A percentile compares a stretch with the other conserved stretches of the same genome.
Conservation (phyloP, 2,888 invertebrate genomes). For the Hybos culiciformis region DNA sequence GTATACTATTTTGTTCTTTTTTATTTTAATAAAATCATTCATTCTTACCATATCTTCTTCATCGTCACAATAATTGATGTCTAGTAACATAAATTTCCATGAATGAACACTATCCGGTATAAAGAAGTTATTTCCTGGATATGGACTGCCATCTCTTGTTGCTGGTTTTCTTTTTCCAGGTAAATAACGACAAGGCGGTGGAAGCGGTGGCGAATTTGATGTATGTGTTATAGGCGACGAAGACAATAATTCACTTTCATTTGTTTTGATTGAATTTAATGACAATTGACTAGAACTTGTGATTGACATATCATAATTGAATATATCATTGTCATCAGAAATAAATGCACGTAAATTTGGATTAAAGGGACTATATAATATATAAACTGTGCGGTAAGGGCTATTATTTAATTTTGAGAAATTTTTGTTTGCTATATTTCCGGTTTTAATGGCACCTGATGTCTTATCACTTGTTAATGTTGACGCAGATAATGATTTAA, state of each 20-base stretch:
- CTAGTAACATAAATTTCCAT: constrained; percentile 31
- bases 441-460: not conserved
- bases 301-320: too few species aligned
- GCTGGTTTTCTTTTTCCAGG: not conserved
- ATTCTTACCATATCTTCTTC: constrained; percentile 36
- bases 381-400: constrained; percentile 27
- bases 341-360: constrained; percentile 30
- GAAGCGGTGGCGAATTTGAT: too few species aligned
- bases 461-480: constrained; percentile 26
- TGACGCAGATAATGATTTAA: constrained; percentile 24
- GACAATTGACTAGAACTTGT: too few species aligned
- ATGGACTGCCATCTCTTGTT: constrained; percentile 4
- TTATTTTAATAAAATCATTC: constrained; percentile 1
- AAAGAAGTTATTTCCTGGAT: constrained; percentile 16
- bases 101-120: constrained; percentile 28
- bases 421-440: not conserved
- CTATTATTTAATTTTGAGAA: constrained; percentile 17
- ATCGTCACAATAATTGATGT: constrained; percentile 31
- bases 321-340: constrained; percentile 28
- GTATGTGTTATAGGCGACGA: too few species aligned
- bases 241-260: constrained; percentile 14
- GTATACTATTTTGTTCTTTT: too few species aligned
- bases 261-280: constrained; percentile 6
- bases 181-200: not conserved
- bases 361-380: constrained; percentile 28